Percentiles rank a stretch among this genome's conserved stretches.
These are phyloP conservation scores for Eospalax fontanierii DNA, from an alignment of 2,797 vertebrate genomes.

Conservation along the genomic window DNA sequence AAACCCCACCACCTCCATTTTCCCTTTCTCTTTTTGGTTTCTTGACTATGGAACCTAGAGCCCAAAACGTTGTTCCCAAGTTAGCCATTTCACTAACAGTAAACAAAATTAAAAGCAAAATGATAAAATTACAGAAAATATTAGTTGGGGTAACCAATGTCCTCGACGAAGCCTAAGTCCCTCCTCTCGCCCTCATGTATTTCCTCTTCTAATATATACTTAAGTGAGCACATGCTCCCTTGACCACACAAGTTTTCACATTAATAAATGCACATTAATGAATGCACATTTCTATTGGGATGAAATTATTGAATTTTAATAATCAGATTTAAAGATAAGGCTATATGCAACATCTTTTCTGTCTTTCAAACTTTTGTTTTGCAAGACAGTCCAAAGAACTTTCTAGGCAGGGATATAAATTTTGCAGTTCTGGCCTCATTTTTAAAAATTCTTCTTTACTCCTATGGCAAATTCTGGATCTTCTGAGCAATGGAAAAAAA, in stretches of 20 bases:
- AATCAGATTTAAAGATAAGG: constrained; percentile 9
- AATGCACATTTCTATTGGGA: not conserved
- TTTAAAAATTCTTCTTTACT: not conserved
- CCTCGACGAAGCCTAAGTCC: not conserved
- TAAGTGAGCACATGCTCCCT: no score
- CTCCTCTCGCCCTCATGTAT: not conserved
- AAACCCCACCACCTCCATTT: not conserved
- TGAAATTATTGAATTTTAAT: constrained; percentile 4
- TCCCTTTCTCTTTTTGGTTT: not conserved
- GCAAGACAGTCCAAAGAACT: not conserved
- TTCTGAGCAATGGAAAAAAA: not conserved
- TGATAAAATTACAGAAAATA: not conserved
- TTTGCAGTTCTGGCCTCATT: constrained; percentile 36
- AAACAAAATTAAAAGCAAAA: constrained; percentile 34
- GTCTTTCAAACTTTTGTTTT: not conserved
- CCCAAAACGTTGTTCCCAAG: not conserved
- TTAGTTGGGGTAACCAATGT: not conserved
- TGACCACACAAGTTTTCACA: not conserved
- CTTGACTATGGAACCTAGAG: not conserved
- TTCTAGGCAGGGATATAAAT: not conserved
- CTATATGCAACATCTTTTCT: not conserved
- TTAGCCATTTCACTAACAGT: not conserved
- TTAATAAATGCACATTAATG: not conserved
- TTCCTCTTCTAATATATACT: not conserved
- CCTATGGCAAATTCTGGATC: not conserved